A percentile compares a stretch with the other conserved stretches of the same genome.
Evolutionary conservation across 2,797 vertebrate genomes (phyloP).

Genomic region (Danio aesculapii): DNA sequence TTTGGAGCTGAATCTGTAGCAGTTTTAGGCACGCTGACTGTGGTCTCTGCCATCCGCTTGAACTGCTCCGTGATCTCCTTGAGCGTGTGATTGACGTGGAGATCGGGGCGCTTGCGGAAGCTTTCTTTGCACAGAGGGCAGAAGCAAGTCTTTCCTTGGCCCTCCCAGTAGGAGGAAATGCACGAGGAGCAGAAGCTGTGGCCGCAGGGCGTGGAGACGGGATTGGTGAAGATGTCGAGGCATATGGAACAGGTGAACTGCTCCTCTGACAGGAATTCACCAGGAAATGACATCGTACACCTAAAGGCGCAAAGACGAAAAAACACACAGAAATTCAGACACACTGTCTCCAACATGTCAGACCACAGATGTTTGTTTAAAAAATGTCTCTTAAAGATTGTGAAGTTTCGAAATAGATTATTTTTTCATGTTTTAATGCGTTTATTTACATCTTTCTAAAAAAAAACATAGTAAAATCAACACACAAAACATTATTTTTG

Average conservation of each 20-base stretch:
- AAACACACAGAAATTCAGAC: background rate
- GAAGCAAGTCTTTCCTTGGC: conserved; percentile 58
- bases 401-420: background rate
- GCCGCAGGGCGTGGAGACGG: conserved; percentile 84
- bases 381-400: background rate
- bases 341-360: background rate
- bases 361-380: background rate
- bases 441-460: too few relatives aligned
- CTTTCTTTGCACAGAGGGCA: conserved; percentile 82
- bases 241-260: conserved; percentile 84
- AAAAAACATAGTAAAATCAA: too few relatives aligned
- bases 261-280: conserved; percentile 74
- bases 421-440: background rate
- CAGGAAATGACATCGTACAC: conserved; percentile 64
- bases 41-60: conserved; percentile 66
- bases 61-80: conserved; percentile 83
- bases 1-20: background rate
- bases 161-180: conserved; percentile 78
- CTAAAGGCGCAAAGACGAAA: background rate
- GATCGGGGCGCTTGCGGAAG: conserved; percentile 68
- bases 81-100: conserved; percentile 80
- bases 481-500: too few relatives aligned
- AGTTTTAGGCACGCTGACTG: rapidly evolving
- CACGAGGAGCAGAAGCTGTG: conserved; percentile 86
- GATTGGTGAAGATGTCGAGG: conserved; percentile 73